phyloP scores from a whole-genome alignment of 2,113 vertebrate species.

The Canis aureus region DNA sequence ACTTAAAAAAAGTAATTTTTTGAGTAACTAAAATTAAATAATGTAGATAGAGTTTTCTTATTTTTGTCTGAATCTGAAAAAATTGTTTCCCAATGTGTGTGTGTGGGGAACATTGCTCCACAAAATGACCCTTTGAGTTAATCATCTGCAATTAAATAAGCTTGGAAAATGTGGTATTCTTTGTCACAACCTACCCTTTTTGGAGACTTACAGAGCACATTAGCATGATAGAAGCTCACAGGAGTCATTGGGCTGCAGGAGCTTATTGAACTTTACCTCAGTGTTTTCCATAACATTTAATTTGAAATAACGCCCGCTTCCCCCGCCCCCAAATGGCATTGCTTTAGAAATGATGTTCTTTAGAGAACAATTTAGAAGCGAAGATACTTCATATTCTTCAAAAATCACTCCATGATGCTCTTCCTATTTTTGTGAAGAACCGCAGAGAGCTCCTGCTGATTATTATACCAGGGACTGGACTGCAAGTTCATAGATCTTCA shows the following conservation, averaged over 20 bases:
- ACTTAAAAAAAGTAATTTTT: background rate
- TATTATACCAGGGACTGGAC: no score
- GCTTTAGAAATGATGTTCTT: background rate
- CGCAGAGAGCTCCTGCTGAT: background rate
- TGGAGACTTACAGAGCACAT: background rate
- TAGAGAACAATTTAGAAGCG: background rate
- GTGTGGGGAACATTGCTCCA: background rate
- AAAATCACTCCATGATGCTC: background rate
- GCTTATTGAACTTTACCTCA: background rate
- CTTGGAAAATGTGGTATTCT: background rate
- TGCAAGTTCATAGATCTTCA: no score
- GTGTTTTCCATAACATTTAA: background rate
- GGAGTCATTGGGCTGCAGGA: background rate
- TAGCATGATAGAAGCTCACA: background rate
- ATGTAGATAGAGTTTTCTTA: background rate
- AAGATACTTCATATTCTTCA: background rate
- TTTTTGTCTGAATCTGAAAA: background rate
- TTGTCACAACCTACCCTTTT: background rate
- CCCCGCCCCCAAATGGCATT: background rate
- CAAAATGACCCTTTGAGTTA: background rate
- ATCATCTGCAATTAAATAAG: background rate
- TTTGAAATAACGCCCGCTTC: background rate
- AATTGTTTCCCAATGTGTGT: background rate
- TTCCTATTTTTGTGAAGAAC: background rate
- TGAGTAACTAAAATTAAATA: background rate